Percentiles rank a stretch among this genome's conserved stretches.
Conservation (phyloP, 2,113 vertebrate species). For the Atlantisia rogersi region DNA sequence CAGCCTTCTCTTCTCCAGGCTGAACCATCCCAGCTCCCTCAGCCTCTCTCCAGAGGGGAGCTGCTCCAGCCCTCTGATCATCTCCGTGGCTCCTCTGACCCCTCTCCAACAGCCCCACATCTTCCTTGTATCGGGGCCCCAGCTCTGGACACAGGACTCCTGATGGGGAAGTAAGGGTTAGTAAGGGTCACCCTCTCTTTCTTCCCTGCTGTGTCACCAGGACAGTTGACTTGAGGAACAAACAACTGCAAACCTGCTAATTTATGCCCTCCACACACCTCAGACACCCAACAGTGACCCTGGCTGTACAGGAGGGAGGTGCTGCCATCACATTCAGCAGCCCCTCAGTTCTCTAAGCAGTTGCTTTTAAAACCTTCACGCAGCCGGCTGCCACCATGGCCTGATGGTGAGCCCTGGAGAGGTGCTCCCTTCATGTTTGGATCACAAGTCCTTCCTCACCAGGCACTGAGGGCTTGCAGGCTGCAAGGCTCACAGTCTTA, state of each 20-base stretch:
- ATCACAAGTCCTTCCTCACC: not conserved
- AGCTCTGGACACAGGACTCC: no score
- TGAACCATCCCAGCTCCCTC: no score
- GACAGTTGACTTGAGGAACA: not conserved
- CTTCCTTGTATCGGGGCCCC: no score
- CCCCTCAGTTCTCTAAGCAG: not conserved
- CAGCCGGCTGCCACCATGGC: not conserved
- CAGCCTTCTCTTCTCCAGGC: no score
- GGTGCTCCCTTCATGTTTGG: not conserved
- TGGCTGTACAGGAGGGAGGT: not conserved
- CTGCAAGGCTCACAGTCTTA: no score
- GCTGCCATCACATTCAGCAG: not conserved
- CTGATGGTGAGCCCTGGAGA: not conserved
- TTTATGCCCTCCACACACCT: not conserved
- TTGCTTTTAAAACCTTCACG: not conserved
- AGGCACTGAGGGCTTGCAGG: not conserved
- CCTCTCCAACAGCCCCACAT: no score
- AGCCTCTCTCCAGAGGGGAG: no score
- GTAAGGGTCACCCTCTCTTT: not conserved
- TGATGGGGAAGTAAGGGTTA: no score
- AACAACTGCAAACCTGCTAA: fast-evolving
- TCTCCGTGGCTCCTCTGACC: no score
- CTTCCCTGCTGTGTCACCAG: not conserved
- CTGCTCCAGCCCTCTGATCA: no score
- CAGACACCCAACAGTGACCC: not conserved